Evolutionary conservation across 2,113 vertebrate genomes (phyloP), one percentile per base, ranked within the genome.

Genomic region (Ictalurus punctatus): DNA sequence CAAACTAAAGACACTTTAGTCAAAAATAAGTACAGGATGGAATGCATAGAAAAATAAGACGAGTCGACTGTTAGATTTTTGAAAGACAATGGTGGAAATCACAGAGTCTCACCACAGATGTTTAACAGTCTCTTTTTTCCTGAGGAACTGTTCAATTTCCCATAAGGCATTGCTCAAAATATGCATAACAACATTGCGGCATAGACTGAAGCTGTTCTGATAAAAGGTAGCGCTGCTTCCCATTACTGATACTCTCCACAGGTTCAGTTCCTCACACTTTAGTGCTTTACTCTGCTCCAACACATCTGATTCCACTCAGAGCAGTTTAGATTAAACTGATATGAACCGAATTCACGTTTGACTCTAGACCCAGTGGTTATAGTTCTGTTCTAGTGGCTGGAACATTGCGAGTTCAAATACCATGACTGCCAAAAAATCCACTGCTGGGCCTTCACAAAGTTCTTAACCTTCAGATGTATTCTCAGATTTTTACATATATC

Each of bases 131-230:
- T 84, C 82, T 27, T 54, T 40, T 69, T 56, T 84, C 25, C 37
- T 84, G 25, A 67, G 25, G 14, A 84, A 85, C 63, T 65, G 82
- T 84, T 65, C 34, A 40, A 65, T 71, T 85, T 73, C 84, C 67
- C 84, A 73, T 2, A 85, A 73, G 65, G 30, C 65, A 71, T 37
- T 34, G 65, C 27, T 54, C 6, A 21, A 73, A 54, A 73, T 73
- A 69, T 85, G 67, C 65, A 56, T 6, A 85, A 73, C 63, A 56
- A 85, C 83, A 85, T 23, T 13, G n/a, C 44, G 1, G 67, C 44
- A 25, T 0, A 30, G 84, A 54, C 4, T 2, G 27, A 85, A 84
- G 27, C 65, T 23, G 40, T 52, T 85, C 14, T 6, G 44, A 69
- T 69, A 85, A 85, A 85, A 69, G 83, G 40, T 69, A 71, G 44